phyloP scores from a whole-genome alignment of 2,113 vertebrate species.

The Clarias gariepinus region DNA sequence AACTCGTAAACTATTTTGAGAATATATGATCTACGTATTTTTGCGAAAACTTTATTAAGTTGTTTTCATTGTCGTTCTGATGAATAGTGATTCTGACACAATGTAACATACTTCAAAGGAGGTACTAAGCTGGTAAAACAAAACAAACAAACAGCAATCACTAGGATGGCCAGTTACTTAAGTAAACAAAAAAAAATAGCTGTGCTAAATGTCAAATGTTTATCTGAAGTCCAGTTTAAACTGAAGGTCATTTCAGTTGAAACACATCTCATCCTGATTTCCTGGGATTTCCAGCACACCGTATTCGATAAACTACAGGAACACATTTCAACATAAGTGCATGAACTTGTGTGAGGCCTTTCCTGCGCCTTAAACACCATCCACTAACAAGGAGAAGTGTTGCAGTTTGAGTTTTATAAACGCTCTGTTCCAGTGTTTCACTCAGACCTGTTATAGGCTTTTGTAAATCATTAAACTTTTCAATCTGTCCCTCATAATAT shows the following conservation, averaged over 20 bases:
- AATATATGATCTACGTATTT: background rate
- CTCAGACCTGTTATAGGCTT: background rate
- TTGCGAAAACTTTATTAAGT: background rate
- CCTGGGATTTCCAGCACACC: slow-evolving; percentile 1
- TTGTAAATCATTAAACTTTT: background rate
- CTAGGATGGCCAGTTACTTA: background rate
- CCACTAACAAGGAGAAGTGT: background rate
- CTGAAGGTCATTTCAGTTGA: background rate
- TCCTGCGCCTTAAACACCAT: background rate
- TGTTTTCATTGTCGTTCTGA: background rate
- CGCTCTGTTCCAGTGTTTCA: background rate
- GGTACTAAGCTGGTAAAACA: background rate
- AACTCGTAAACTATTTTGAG: background rate
- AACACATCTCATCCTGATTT: background rate
- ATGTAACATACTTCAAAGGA: background rate
- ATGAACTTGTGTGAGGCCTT: background rate
- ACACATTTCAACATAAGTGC: background rate
- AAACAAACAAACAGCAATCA: background rate
- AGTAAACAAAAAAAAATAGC: background rate
- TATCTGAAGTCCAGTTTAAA: background rate
- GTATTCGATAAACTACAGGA: background rate
- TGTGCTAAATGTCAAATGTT: background rate
- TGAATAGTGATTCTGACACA: background rate
- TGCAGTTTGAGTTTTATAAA: background rate
- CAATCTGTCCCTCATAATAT: background rate